These are phyloP conservation scores for Labia minor DNA, from an alignment of 2,888 invertebrate genomes.

Conservation along the genomic window DNA sequence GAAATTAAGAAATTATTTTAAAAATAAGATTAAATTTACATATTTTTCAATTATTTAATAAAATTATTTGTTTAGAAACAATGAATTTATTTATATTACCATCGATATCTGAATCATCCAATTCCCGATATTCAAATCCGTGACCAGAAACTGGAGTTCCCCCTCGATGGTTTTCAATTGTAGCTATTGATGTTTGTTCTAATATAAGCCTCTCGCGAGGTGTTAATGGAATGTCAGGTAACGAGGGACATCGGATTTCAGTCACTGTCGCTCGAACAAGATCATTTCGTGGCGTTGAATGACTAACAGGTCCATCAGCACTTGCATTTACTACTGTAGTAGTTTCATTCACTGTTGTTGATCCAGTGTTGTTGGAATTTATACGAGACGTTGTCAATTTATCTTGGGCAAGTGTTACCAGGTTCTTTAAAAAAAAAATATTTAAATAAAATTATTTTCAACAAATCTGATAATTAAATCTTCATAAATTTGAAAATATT, in stretches of 20 bases:
- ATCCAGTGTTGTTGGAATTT: slow-evolving; percentile 42
- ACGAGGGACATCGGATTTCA: slow-evolving; percentile 49
- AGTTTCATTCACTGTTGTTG: slow-evolving; percentile 27
- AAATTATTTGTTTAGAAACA: too few relatives aligned
- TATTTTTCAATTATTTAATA: too few relatives aligned
- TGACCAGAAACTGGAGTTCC: slow-evolving; percentile 2
- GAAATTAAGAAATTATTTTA: too few relatives aligned
- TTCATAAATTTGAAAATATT: not conserved
- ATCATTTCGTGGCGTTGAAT: slow-evolving; percentile 25
- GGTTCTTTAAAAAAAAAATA: slow-evolving; percentile 41
- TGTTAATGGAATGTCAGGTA: slow-evolving; percentile 72
- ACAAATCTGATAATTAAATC: not conserved
- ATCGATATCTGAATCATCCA: not conserved
- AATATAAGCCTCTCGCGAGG: slow-evolving; percentile 62
- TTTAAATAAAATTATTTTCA: not conserved
- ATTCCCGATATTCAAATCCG: not conserved
- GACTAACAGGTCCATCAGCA: slow-evolving; percentile 22
- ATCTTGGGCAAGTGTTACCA: slow-evolving; percentile 69
- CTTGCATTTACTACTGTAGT: not conserved
- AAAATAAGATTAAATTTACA: too few relatives aligned
- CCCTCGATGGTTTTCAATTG: slow-evolving; percentile 28
- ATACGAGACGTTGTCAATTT: slow-evolving; percentile 49
- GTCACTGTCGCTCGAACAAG: slow-evolving; percentile 27
- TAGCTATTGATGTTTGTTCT: slow-evolving; percentile 43
- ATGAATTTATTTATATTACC: not conserved